A percentile compares a stretch with the other conserved stretches of the same genome.
Conservation (phyloP, 2,888 invertebrate species). For the Agapostemon virescens region DNA sequence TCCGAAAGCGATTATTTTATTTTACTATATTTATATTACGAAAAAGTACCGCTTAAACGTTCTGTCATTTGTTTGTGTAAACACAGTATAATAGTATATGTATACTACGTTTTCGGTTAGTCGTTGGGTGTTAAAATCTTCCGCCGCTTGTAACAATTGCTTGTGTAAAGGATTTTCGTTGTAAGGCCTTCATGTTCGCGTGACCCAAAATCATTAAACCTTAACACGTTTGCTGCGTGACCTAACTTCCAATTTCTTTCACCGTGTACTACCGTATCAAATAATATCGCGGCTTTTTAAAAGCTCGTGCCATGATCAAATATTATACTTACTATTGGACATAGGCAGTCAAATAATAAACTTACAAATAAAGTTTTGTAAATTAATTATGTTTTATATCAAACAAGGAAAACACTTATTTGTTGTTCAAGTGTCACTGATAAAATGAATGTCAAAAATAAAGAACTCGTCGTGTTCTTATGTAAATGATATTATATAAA, state of each 20-base stretch:
- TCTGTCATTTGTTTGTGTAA: not conserved
- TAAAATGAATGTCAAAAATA: too few species aligned
- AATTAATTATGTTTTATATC: too few species aligned
- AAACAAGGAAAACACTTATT: too few species aligned
- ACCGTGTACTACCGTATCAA: not conserved
- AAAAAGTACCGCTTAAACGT: not conserved
- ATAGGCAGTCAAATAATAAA: too few species aligned
- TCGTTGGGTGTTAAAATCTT: not conserved
- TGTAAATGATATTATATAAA: too few species aligned
- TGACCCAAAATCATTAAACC: constrained; percentile 1
- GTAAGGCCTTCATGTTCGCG: not conserved
- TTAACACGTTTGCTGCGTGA: constrained; percentile 4
- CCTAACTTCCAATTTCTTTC: not conserved
- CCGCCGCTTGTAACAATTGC: not conserved
- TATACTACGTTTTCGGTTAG: not conserved
- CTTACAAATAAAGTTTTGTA: too few species aligned
- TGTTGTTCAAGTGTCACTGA: too few species aligned
- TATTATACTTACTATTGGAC: not conserved
- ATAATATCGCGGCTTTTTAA: not conserved
- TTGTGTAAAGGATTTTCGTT: not conserved
- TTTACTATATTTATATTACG: not conserved
- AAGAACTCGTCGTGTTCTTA: too few species aligned
- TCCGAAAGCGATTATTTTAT: not conserved
- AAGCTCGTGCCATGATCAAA: not conserved
- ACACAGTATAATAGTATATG: not conserved